phyloP scores from a whole-genome alignment of 2,888 invertebrate species.

The Sericinus montela region DNA sequence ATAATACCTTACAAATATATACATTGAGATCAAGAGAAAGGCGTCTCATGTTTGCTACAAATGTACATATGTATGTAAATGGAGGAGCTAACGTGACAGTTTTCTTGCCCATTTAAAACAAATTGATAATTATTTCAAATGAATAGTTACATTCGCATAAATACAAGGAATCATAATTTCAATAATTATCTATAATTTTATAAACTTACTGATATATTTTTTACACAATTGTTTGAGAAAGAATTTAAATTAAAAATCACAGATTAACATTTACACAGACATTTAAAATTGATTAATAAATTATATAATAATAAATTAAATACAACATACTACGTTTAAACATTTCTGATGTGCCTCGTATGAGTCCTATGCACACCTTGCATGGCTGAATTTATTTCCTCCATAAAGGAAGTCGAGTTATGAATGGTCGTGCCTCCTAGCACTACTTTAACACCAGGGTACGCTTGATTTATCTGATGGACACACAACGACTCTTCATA shows the following conservation, averaged over 20 bases:
- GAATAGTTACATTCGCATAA: too few species aligned
- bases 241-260: not conserved
- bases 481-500: slow-evolving; percentile 96
- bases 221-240: too few species aligned
- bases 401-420: slow-evolving; percentile 89
- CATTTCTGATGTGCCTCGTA: slow-evolving; percentile 74
- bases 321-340: slow-evolving; percentile 30
- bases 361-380: slow-evolving; percentile 82
- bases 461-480: slow-evolving; percentile 84
- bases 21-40: too few species aligned
- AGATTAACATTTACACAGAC: not conserved
- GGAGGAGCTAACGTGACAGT: too few species aligned
- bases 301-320: not conserved
- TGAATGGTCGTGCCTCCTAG: slow-evolving; percentile 96
- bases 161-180: too few species aligned
- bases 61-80: too few species aligned
- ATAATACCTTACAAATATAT: too few species aligned
- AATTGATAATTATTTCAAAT: too few species aligned
- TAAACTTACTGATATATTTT: too few species aligned
- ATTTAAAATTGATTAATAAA: not conserved
- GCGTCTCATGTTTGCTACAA: too few species aligned
- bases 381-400: slow-evolving; percentile 85
- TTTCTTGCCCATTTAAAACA: too few species aligned
- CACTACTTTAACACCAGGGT: slow-evolving; percentile 86
- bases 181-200: too few species aligned